A percentile compares a stretch with the other conserved stretches of the same genome.
phyloP scores from a whole-genome alignment of 2,888 invertebrate genomes.

The Eustalomyia histrio region DNA sequence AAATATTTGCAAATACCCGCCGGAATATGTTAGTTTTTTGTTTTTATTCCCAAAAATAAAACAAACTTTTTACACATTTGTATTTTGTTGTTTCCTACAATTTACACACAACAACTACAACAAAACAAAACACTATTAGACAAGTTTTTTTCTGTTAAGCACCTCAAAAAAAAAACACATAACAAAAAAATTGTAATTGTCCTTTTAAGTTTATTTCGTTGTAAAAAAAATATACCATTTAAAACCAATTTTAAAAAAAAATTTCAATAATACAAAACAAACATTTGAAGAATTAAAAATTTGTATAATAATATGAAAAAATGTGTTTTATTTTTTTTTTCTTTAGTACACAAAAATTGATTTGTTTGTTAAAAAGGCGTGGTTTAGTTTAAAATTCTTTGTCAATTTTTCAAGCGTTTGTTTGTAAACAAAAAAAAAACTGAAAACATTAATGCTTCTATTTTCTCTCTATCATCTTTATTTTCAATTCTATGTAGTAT shows the following conservation, averaged over 20 bases:
- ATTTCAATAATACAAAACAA: conserved; percentile 52
- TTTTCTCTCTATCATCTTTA: conserved; percentile 3
- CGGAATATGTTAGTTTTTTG: conserved; percentile 6
- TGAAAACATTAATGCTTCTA: background rate
- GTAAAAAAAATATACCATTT: conserved; percentile 11
- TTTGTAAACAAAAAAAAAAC: conserved; percentile 35
- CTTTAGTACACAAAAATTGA: conserved; percentile 1
- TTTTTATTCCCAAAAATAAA: background rate
- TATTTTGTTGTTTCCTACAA: background rate
- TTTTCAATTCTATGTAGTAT: conserved; percentile 16
- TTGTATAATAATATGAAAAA: conserved; percentile 17
- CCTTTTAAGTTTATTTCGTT: conserved; percentile 44
- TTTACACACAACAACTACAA: conserved; percentile 19
- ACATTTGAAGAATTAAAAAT: conserved; percentile 58
- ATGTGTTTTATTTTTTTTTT: conserved; percentile 61
- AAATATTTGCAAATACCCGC: conserved; percentile 31
- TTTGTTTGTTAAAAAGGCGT: conserved; percentile 49
- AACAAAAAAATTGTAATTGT: conserved; percentile 46
- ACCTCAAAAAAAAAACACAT: conserved; percentile 25
- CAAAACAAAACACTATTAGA: conserved; percentile 10
- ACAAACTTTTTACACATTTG: background rate
- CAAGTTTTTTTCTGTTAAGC: conserved; percentile 19
- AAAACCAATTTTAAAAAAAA: conserved; percentile 5
- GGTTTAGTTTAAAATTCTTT: conserved; percentile 33
- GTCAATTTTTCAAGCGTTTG: conserved; percentile 65